Conservation (phyloP, 1,140 invertebrate genomes). For the Nephila pilipes region DNA sequence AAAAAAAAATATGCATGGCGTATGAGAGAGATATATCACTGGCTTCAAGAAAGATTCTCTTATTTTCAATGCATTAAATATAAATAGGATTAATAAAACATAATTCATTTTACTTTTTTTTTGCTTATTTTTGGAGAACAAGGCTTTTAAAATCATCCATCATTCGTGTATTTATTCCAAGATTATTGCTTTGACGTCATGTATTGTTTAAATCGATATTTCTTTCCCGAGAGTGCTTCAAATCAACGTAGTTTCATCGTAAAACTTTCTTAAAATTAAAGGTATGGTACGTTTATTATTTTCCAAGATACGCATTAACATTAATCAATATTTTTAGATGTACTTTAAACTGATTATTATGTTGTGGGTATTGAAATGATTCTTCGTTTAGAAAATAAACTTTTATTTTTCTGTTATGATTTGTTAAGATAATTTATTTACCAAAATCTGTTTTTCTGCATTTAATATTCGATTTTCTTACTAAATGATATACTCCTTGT, state of each 20-base stretch:
- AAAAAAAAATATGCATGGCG: neutral
- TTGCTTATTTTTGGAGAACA: neutral
- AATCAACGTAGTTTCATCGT: neutral
- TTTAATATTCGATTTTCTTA: no score
- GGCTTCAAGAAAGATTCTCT: neutral
- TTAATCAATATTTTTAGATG: no score
- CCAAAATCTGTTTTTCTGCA: no score
- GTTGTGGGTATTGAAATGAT: no score
- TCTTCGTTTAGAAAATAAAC: no score
- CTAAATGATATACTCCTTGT: no score
- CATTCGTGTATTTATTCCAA: neutral
- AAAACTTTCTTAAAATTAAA: neutral
- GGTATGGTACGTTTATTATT: no score
- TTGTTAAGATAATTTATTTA: no score
- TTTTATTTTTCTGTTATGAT: no score
- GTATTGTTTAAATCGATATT: neutral
- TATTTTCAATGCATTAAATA: neutral
- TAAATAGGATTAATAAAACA: neutral
- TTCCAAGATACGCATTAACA: no score
- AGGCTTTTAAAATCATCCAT: conserved; percentile 26
- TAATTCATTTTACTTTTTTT: neutral
- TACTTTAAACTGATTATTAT: no score
- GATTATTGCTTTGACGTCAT: neutral
- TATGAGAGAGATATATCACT: neutral
- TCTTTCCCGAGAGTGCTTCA: neutral